phyloP scores from a whole-genome alignment of 2,797 vertebrate species.

The Channallabes apus region DNA sequence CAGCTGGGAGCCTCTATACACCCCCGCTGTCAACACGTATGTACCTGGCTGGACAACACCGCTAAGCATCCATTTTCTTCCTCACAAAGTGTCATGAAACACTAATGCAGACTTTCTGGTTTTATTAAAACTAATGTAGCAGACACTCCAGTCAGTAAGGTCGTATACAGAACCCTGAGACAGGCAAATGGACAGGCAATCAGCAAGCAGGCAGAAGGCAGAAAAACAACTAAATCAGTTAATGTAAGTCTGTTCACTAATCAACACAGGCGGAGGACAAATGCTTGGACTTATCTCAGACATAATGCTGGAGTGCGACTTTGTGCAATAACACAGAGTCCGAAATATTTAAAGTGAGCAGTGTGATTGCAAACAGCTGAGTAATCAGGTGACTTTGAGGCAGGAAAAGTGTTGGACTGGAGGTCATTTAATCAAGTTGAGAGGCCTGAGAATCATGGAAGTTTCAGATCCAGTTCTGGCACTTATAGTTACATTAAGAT shows the following conservation, averaged over 20 bases:
- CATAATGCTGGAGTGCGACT: not conserved
- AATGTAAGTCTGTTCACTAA: conserved; percentile 2
- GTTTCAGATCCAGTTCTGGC: not conserved
- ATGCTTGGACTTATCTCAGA: not conserved
- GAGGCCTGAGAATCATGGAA: not conserved
- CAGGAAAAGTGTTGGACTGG: not conserved
- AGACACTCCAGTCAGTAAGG: not conserved
- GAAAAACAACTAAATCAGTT: not conserved
- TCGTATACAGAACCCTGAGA: too few species aligned
- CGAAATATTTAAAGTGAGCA: not conserved
- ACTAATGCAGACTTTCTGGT: not conserved
- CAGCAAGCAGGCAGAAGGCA: not conserved
- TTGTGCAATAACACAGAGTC: not conserved
- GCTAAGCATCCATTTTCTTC: not conserved
- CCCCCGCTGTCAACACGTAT: not conserved
- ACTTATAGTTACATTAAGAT: not conserved
- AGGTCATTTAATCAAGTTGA: not conserved
- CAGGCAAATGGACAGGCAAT: not conserved
- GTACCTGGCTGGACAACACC: too few species aligned
- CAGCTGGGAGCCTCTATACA: not conserved
- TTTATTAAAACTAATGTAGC: not conserved
- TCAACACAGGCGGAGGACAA: not conserved
- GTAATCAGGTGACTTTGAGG: conserved; percentile 9
- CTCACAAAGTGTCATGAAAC: not conserved
- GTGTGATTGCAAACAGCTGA: not conserved